Percentiles rank a stretch among this genome's conserved stretches.
Conservation (phyloP, 2,113 vertebrate species). For the Arvicanthis niloticus region DNA sequence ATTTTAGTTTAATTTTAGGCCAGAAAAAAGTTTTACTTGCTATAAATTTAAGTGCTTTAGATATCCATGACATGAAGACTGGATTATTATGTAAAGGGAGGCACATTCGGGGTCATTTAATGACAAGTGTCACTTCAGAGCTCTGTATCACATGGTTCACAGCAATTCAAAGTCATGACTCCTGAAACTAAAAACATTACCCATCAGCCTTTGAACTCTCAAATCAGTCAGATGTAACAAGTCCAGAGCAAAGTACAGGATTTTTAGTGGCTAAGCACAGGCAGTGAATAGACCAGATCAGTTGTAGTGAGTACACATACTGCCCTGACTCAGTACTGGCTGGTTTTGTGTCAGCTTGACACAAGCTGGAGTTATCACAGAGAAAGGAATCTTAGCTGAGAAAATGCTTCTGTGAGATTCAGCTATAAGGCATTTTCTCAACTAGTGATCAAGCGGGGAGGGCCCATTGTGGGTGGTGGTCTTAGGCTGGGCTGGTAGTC, state of each 20-base stretch:
- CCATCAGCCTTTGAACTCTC: conserved; percentile 6
- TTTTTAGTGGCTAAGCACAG: not conserved
- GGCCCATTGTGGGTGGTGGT: no score
- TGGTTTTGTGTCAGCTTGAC: no score
- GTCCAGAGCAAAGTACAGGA: conserved; percentile 13
- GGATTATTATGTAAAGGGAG: conserved; percentile 50
- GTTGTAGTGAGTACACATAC: not conserved
- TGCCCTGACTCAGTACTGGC: not conserved
- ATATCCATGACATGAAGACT: not conserved
- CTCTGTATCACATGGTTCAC: not conserved
- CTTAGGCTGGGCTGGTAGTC: no score
- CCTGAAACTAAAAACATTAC: conserved; percentile 45
- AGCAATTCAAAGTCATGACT: conserved; percentile 58
- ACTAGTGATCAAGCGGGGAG: no score
- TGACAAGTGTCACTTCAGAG: conserved; percentile 25
- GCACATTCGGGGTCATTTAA: conserved; percentile 54
- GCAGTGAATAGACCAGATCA: not conserved
- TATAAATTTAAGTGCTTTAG: not conserved
- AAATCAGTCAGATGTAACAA: conserved; percentile 42
- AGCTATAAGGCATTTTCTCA: no score
- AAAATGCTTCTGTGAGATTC: no score
- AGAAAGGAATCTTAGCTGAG: no score
- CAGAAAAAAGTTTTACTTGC: not conserved
- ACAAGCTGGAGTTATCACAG: no score
- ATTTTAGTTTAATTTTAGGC: conserved; percentile 17